phyloP scores from a whole-genome alignment of 2,797 vertebrate species.

The Danio tinwini region DNA sequence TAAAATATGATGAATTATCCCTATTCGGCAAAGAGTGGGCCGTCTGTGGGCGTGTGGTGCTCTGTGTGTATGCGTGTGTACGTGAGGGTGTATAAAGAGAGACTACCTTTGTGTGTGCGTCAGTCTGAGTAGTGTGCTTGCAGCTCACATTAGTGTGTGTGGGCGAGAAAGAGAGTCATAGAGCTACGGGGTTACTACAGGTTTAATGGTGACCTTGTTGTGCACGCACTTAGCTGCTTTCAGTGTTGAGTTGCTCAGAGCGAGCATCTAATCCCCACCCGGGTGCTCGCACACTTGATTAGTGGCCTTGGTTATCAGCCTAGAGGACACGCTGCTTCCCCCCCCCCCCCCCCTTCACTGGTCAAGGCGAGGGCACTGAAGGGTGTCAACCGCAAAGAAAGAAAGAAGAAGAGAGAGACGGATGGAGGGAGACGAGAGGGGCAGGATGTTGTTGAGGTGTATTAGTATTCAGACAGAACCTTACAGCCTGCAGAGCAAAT shows the following conservation, averaged over 20 bases:
- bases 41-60: conserved; percentile 44
- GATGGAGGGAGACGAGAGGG: conserved; percentile 13
- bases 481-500: conserved; percentile 90
- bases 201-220: conserved; percentile 79
- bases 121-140: conserved; percentile 13
- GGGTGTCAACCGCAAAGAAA: conserved; percentile 52
- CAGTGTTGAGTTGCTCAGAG: conserved; percentile 75
- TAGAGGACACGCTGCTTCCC: conserved; percentile 79
- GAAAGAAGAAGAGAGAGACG: conserved; percentile 7
- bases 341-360: conserved; percentile 73
- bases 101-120: conserved; percentile 27
- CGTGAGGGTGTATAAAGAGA: conserved; percentile 47
- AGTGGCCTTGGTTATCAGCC: conserved; percentile 83
- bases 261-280: conserved; percentile 82
- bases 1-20: conserved; percentile 84
- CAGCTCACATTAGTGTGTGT: conserved; percentile 29
- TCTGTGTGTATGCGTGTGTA: conserved; percentile 48
- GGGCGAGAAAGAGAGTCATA: conserved; percentile 31
- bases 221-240: conserved; percentile 79
- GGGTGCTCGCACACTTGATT: conserved; percentile 82
- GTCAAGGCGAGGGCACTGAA: conserved; percentile 77
- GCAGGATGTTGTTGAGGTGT: conserved; percentile 75
- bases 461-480: conserved; percentile 88
- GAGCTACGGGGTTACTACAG: conserved; percentile 52
- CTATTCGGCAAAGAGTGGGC: conserved; percentile 67